Percentiles rank a stretch among this genome's conserved stretches.
These are phyloP conservation scores for Colaptes auratus DNA, from an alignment of 2,113 vertebrate species.

Conservation along the genomic window DNA sequence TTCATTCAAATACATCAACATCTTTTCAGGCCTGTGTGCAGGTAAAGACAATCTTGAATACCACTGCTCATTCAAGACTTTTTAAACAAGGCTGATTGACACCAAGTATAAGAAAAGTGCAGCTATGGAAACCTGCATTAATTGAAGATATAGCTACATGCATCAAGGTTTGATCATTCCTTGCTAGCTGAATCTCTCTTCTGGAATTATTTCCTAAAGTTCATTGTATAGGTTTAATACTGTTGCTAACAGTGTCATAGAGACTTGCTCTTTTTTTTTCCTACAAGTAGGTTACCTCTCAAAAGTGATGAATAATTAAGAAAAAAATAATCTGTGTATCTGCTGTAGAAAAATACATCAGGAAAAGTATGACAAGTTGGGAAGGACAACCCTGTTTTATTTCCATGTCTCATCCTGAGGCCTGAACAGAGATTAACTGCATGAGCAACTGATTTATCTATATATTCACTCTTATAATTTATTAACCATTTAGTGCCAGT, in stretches of 20 bases:
- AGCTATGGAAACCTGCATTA: neutral
- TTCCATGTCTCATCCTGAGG: neutral
- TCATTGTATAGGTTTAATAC: neutral
- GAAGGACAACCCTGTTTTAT: neutral
- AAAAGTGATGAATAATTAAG: neutral
- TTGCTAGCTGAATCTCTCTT: neutral
- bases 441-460: neutral
- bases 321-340: neutral
- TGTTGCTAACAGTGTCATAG: neutral
- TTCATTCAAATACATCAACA: neutral
- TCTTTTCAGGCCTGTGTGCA: neutral
- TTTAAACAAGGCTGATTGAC: neutral
- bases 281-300: neutral
- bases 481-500: neutral
- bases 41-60: neutral
- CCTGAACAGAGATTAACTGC: neutral
- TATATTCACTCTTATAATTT: neutral
- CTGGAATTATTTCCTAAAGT: neutral
- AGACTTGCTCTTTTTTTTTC: neutral
- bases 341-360: neutral
- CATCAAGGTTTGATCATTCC: neutral
- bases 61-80: neutral
- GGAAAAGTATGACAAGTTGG: neutral
- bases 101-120: neutral
- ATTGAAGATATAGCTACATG: neutral